Base-by-base conservation (phyloP, 2,797 vertebrate species). In the Leptoclinus maculatus region DNA sequence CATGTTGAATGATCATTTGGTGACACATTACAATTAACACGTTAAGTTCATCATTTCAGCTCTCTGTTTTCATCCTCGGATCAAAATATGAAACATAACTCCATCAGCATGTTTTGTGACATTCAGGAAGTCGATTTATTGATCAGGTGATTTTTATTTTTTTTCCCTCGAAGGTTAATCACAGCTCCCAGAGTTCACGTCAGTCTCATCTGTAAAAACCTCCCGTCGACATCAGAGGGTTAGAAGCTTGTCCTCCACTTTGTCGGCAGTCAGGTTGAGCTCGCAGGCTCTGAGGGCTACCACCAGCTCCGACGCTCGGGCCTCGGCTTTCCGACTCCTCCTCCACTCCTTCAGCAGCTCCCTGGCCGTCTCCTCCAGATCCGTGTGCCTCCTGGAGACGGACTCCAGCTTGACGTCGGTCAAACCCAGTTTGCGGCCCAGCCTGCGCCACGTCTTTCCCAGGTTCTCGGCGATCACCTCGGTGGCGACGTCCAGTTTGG, bases 201-300 rank as follows among this genome's bases (percentile, higher is more conserved):
- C 14, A 41, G 21, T 65, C 21, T 53, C 17, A 16, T 57, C 1
- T 2, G 38, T 74, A 3, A 41, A 32, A 29, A 36, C 7, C 39
- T 16, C 23, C 14, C 17, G 39, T 73, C 43, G 63, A 0, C 7
- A 12, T 57, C 7, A 6, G 0, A 0, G 0, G 0, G 1, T 1
- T 36, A 0, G 0, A 0, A 96, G 85, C 2, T 6, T 25, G 2
- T 91, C 86, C 68, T 89, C 84, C 6, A 97, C 60, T 1, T 29
- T 78, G 77, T 99, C 97, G 2, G 97, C 97, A 0, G 95, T 96
- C 36, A 95, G 88, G 80, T 97, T 97, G 64, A 95, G 23, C 0
- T 14, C 19, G 76, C 96, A 97, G 43, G 0, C 32, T 66, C 95
- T 90, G 38, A 99, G 95, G 0, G 94, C 95, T 3, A 7, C 8